phyloP scores from a whole-genome alignment of 2,113 vertebrate species.

The Thalassarche chlororhynchos region DNA sequence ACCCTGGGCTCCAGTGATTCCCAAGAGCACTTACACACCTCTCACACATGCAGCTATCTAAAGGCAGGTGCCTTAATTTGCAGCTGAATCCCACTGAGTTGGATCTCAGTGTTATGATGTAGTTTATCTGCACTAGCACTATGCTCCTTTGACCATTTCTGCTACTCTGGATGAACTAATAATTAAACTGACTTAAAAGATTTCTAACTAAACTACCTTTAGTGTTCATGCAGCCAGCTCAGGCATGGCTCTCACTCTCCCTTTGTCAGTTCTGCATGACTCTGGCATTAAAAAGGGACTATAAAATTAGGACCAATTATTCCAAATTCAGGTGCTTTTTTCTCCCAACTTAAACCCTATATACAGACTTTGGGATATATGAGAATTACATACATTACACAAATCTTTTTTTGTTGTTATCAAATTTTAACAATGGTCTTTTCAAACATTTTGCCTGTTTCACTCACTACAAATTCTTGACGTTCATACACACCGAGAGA shows the following conservation, averaged over 20 bases:
- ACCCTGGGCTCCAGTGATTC: neutral
- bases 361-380: neutral
- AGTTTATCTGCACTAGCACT: neutral
- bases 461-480: neutral
- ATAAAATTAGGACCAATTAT: neutral
- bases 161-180: neutral
- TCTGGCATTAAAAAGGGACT: neutral
- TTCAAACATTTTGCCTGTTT: neutral
- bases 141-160: neutral
- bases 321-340: neutral
- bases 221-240: neutral
- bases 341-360: neutral
- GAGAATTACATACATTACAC: neutral
- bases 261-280: neutral
- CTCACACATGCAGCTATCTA: neutral
- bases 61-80: neutral
- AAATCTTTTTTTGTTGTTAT: neutral
- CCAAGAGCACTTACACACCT: neutral
- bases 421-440: neutral
- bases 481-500: neutral
- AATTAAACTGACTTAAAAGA: neutral
- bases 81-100: neutral
- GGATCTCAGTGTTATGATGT: neutral
- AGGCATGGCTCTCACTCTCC: neutral
- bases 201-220: neutral